phyloP scores from a whole-genome alignment of 2,888 invertebrate genomes.

The Dioctria linearis region DNA sequence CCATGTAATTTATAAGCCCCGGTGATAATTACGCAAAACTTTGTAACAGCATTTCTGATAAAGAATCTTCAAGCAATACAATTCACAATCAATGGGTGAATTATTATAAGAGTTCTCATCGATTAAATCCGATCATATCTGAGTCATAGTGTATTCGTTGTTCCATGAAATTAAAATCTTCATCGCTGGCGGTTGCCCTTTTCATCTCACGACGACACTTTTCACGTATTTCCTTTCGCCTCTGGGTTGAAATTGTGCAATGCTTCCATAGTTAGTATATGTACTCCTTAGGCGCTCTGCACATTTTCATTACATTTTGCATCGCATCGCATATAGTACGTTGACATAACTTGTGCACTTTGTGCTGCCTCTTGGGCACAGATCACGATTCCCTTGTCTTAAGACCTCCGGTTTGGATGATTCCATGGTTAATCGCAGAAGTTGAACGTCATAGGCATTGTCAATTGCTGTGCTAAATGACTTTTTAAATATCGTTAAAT shows the following conservation, averaged over 20 bases:
- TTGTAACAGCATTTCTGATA: background rate
- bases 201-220: slow-evolving; percentile 44
- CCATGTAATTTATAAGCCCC: no score
- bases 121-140: slow-evolving; percentile 29
- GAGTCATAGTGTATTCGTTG: background rate
- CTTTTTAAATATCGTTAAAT: slow-evolving; percentile 44
- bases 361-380: slow-evolving; percentile 17
- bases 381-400: slow-evolving; percentile 44
- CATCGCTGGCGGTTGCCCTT: slow-evolving; percentile 36
- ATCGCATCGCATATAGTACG: background rate
- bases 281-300: slow-evolving; percentile 21
- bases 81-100: background rate
- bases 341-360: slow-evolving; percentile 51
- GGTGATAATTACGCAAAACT: background rate
- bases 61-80: background rate
- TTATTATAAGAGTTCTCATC: slow-evolving; percentile 26
- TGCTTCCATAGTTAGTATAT: background rate
- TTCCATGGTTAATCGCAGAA: background rate
- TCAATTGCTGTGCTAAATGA: background rate
- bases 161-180: slow-evolving; percentile 27
- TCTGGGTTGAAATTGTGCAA: slow-evolving; percentile 27
- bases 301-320: slow-evolving; percentile 18
- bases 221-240: slow-evolving; percentile 43
- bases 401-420: slow-evolving; percentile 1
- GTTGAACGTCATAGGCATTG: slow-evolving; percentile 35